Percentiles rank a stretch among this genome's conserved stretches.
These are phyloP conservation scores for Agonum fuliginosum DNA, from an alignment of 2,888 invertebrate species.

Conservation along the genomic window DNA sequence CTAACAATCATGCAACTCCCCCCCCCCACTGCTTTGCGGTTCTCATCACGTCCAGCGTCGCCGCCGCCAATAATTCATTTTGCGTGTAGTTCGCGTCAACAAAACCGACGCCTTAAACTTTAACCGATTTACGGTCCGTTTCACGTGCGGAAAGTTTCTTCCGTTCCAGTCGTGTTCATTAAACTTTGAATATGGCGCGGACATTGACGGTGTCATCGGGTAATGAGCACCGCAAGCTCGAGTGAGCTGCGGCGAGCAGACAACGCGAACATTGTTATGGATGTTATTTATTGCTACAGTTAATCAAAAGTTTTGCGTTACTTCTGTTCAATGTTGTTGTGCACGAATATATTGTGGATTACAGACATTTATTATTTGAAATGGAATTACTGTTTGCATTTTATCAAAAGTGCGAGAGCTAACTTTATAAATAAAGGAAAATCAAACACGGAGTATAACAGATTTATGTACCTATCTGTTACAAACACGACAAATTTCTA, in stretches of 20 bases:
- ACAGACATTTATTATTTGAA: not conserved
- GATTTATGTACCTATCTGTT: too few species aligned
- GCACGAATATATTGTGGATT: conserved; percentile 3
- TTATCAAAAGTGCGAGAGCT: too few species aligned
- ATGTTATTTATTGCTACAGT: conserved; percentile 12
- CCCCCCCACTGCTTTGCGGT: not conserved
- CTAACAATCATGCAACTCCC: not conserved
- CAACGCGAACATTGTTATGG: not conserved
- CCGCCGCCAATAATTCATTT: conserved; percentile 46
- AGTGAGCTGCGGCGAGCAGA: not conserved
- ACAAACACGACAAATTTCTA: too few species aligned
- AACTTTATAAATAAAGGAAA: too few species aligned
- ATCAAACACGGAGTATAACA: too few species aligned
- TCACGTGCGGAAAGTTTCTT: conserved; percentile 44
- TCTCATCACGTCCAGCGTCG: not conserved
- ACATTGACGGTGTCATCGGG: conserved; percentile 3
- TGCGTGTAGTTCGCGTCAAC: conserved; percentile 43
- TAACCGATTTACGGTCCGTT: conserved; percentile 49
- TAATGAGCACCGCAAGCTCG: not conserved
- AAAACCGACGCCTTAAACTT: conserved; percentile 51
- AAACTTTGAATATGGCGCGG: conserved; percentile 14
- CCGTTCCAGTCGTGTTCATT: not conserved
- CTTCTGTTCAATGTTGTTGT: not conserved
- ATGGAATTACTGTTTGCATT: too few species aligned
- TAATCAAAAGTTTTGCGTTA: conserved; percentile 17